Percentiles rank a stretch among this genome's conserved stretches.
phyloP scores from a whole-genome alignment of 2,113 vertebrate genomes.

The Hippoglossus stenolepis region DNA sequence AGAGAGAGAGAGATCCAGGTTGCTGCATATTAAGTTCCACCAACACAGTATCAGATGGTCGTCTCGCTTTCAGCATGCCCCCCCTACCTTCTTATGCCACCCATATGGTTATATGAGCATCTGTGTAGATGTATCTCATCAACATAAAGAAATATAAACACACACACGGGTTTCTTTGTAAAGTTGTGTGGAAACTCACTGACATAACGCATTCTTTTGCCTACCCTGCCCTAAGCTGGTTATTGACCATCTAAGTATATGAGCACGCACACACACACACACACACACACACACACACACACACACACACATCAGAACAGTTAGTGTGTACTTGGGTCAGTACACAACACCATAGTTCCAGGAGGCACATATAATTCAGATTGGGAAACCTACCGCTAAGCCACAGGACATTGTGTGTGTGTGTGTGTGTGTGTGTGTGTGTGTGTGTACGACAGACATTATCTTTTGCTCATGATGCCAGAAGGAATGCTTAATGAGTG shows the following conservation, averaged over 20 bases:
- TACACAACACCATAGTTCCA: no score
- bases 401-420: neutral
- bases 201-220: no score
- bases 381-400: no score
- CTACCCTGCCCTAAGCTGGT: no score
- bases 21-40: conserved; percentile 8
- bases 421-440: conserved; percentile 15
- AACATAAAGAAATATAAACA: conserved; percentile 31
- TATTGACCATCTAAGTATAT: no score
- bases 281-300: neutral
- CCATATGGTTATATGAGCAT: conserved; percentile 25
- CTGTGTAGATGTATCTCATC: conserved; percentile 3
- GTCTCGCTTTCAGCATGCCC: neutral
- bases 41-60: conserved; percentile 27
- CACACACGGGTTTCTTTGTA: neutral
- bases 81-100: neutral
- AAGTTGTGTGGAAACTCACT: no score
- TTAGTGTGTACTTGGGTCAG: no score
- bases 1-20: neutral
- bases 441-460: neutral
- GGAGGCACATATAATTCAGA: no score
- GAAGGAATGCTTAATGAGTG: conserved; percentile 50
- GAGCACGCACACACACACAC: neutral
- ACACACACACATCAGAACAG: no score
- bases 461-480: conserved; percentile 29